Percentiles rank a stretch among this genome's conserved stretches.
Conservation (phyloP, 2,113 vertebrate genomes). For the Dicentrarchus labrax region DNA sequence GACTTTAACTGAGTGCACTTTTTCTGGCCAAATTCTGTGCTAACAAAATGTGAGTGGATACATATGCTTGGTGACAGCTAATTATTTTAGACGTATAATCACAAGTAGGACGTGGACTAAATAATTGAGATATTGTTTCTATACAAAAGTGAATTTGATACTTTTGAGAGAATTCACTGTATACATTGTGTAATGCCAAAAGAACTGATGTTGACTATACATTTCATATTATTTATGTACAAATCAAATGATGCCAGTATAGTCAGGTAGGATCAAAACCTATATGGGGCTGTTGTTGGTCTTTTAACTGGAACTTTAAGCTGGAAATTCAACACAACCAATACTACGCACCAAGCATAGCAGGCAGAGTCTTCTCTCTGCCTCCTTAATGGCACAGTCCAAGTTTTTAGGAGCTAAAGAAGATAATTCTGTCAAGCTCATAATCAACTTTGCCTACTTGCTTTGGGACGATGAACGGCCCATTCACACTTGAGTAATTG, state of each 20-base stretch:
- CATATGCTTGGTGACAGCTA: not conserved
- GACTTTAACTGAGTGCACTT: conserved; percentile 18
- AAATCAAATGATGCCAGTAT: not conserved
- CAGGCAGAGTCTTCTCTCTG: not conserved
- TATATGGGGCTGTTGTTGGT: not conserved
- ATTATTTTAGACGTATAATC: not conserved
- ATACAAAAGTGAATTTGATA: not conserved
- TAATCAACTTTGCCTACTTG: conserved; percentile 1
- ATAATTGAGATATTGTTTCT: not conserved
- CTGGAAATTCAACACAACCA: not conserved
- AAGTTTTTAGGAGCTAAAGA: not conserved
- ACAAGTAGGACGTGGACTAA: not conserved
- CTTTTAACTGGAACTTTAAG: not conserved
- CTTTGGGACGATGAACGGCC: not conserved
- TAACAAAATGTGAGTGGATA: conserved; percentile 15
- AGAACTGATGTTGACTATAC: not conserved
- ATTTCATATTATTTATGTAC: not conserved
- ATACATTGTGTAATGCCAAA: not conserved
- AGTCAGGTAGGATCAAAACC: not conserved
- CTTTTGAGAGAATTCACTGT: not conserved
- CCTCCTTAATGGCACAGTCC: not conserved
- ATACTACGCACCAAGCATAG: not conserved
- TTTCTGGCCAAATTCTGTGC: conserved; percentile 12
- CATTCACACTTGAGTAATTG: conserved; percentile 13
- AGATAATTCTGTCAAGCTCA: not conserved